These are phyloP conservation scores for Tuberolachnus salignus DNA, from an alignment of 2,888 invertebrate species.

Conservation along the genomic window DNA sequence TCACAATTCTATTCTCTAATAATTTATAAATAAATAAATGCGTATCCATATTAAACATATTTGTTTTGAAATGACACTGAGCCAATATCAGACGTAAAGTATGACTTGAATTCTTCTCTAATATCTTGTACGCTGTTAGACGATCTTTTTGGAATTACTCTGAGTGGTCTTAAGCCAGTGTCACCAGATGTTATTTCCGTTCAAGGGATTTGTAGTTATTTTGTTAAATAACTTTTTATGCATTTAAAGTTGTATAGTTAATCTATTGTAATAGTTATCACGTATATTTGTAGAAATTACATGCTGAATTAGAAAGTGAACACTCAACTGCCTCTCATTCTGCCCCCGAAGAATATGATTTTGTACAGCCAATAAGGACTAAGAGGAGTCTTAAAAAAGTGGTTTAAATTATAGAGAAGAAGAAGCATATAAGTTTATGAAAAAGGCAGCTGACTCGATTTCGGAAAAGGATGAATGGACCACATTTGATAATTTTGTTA, in stretches of 20 bases:
- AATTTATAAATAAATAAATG: no score
- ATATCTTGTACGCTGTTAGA: slow-evolving; percentile 7
- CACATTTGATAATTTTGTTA: slow-evolving; percentile 36
- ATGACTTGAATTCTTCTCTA: slow-evolving; percentile 45
- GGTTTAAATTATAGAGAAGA: slow-evolving; percentile 27
- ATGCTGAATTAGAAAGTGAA: slow-evolving; percentile 18
- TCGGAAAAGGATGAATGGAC: slow-evolving; percentile 31
- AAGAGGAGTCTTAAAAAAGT: slow-evolving; percentile 19
- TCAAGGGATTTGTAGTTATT: slow-evolving; percentile 22
- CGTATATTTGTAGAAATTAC: slow-evolving; percentile 8
- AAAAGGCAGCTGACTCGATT: slow-evolving; percentile 27
- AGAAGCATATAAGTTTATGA: slow-evolving; percentile 31
- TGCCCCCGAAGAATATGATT: slow-evolving; percentile 17
- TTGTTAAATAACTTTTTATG: slow-evolving; percentile 19
- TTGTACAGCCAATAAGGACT: slow-evolving; percentile 28
- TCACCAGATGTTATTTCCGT: slow-evolving; percentile 31
- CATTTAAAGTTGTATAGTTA: slow-evolving; percentile 21
- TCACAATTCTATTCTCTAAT: no score
- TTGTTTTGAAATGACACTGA: no score
- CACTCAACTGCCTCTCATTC: slow-evolving; percentile 11
- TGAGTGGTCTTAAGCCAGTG: slow-evolving; percentile 28
- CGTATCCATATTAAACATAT: no score
- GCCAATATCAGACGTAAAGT: no score
- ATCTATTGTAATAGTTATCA: slow-evolving; percentile 31
- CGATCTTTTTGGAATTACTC: slow-evolving; percentile 21